Evolutionary conservation across 2,888 invertebrate species (phyloP).

Genomic region (Phyllotreta striolata): DNA sequence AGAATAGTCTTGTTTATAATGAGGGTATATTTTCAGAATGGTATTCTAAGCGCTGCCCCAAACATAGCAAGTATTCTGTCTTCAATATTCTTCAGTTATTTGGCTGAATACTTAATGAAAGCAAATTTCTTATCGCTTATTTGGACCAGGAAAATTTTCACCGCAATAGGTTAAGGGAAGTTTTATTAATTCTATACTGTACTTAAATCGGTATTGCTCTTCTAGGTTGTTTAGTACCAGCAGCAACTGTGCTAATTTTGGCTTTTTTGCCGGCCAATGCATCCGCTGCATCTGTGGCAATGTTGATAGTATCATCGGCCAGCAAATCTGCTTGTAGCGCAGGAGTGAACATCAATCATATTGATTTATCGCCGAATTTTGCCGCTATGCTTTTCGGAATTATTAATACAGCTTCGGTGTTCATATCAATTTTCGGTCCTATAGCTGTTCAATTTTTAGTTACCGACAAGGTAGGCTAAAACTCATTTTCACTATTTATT

Average conservation of each 20-base stretch:
- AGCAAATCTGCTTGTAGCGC: not conserved
- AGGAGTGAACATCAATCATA: slow-evolving; percentile 22
- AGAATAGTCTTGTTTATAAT: too few species aligned
- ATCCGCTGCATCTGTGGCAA: slow-evolving; percentile 19
- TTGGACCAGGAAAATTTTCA: slow-evolving; percentile 15
- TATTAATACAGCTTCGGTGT: slow-evolving; percentile 7
- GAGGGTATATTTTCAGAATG: slow-evolving; percentile 23
- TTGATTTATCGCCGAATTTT: slow-evolving; percentile 29
- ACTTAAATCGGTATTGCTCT: slow-evolving; percentile 1
- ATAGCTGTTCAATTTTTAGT: slow-evolving; percentile 22
- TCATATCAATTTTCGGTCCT: slow-evolving; percentile 25
- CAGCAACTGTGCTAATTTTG: slow-evolving; percentile 12
- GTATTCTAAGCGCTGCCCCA: slow-evolving; percentile 19
- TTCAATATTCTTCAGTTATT: not conserved
- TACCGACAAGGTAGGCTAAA: slow-evolving; percentile 6
- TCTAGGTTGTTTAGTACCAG: slow-evolving; percentile 18
- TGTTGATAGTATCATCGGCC: slow-evolving; percentile 19
- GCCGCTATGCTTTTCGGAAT: slow-evolving; percentile 27
- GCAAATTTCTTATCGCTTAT: slow-evolving; percentile 10
- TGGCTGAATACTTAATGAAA: slow-evolving; percentile 22
- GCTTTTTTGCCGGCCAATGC: slow-evolving; percentile 13
- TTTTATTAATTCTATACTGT: not conserved
- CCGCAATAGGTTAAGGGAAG: slow-evolving; percentile 8
- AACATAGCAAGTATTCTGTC: slow-evolving; percentile 5
- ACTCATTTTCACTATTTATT: too few species aligned